A percentile compares a stretch with the other conserved stretches of the same genome.
Conservation (phyloP, 2,797 vertebrate genomes). For the Pangasius sanitwongsei region DNA sequence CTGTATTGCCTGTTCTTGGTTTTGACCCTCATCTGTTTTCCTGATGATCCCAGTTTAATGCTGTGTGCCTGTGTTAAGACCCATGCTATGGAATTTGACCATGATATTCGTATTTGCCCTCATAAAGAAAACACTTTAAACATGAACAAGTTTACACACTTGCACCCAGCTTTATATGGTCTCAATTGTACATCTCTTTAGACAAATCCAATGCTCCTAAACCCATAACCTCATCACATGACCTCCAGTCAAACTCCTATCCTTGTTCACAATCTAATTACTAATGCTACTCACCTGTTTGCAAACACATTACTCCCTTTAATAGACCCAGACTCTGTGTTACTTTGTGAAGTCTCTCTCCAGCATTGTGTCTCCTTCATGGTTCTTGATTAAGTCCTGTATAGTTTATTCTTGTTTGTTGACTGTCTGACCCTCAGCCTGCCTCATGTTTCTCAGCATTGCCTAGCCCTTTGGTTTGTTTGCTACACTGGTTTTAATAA, state of each 20-base stretch:
- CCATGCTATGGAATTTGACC: not conserved
- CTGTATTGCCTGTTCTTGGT: not conserved
- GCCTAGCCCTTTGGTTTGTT: not conserved
- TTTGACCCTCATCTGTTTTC: not conserved
- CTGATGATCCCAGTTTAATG: not conserved
- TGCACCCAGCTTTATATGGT: not conserved
- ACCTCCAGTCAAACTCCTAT: not conserved
- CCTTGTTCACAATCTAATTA: not conserved
- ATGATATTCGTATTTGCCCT: not conserved
- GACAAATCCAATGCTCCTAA: not conserved
- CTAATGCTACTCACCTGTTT: not conserved
- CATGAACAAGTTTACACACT: not conserved
- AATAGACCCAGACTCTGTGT: not conserved
- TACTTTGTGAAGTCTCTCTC: not conserved
- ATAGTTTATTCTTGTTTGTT: not conserved
- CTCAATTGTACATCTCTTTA: not conserved
- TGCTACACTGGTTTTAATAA: not conserved
- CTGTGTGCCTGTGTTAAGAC: not conserved
- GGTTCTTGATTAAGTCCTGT: not conserved
- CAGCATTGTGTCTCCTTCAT: not conserved
- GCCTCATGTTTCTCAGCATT: not conserved
- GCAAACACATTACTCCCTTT: not conserved
- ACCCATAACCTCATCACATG: not conserved
- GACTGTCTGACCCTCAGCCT: not conserved
- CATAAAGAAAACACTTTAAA: not conserved